Evolutionary conservation across 1,140 invertebrate genomes (phyloP), one percentile per base, ranked within the genome.

Genomic region (Lordiphosa stackelbergi): DNA sequence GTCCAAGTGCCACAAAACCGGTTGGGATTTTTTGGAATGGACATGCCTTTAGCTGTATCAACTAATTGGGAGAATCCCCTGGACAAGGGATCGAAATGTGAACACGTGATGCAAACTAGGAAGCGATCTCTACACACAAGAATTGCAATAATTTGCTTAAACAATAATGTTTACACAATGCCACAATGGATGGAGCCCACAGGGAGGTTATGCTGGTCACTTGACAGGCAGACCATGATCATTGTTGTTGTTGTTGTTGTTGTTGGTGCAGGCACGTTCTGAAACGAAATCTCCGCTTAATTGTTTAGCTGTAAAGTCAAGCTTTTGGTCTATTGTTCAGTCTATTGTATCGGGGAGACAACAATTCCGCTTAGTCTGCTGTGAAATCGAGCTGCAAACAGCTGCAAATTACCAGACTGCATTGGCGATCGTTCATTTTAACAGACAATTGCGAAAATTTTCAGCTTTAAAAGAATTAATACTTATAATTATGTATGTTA

Each of bases 81-180:
- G 22, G 12, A 19, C 24, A 59, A 51, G 55, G 46, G 34, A 47
- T 48, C 37, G 38, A 13, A 16, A 42, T 41, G 40, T 42, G 28
- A 5, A 12, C 62, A 41, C 35, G 36, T 47, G 49, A 61, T 47
- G 54, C 48, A 47, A 46, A 69, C 57, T 6, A 69, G 66, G 66
- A 69, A 69, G 66, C 69, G 57, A 54, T 42, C 16, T 16, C 38
- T 46, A 49, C 53, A 55, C 51, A 43, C 37, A 64, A 57, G 66
- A 81, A 79, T 60, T 45, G 62, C 58, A 55, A 59, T 71, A 68
- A 75, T 75, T 81, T 71, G 59, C 66, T 64, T 81, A 69, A 74
- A 47, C 51, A 81, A 68, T 68, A 58, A 52, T 64, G 59, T 53
- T 69, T 58, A 81, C 66, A 79, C 42, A 69, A 69, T 63, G 31